phyloP scores from a whole-genome alignment of 37 sponge, comb jelly and placozoan genomes.

The Cliona cf. orientalis region DNA sequence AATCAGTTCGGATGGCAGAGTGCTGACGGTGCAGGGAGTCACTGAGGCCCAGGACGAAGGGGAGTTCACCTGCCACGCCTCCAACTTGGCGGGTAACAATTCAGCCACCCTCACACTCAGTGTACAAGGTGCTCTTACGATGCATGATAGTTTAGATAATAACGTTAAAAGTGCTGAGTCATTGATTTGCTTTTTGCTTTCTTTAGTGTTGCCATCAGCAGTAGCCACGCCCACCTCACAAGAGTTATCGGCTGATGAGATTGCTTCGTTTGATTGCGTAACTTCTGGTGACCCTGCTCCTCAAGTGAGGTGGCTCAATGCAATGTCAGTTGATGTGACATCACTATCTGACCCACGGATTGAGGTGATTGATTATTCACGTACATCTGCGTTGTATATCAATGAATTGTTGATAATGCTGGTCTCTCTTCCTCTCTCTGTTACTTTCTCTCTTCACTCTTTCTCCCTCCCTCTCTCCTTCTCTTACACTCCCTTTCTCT shows the following conservation, averaged over 20 bases:
- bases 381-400: too few species aligned
- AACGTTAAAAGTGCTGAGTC: neutral
- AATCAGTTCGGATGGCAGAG: conserved; percentile 7
- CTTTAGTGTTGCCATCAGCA: conserved; percentile 36
- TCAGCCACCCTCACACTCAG: conserved; percentile 13
- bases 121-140: conserved; percentile 38
- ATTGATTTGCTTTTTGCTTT: neutral
- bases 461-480: too few species aligned
- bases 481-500: too few species aligned
- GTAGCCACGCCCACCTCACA: conserved; percentile 15
- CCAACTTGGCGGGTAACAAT: conserved; percentile 41
- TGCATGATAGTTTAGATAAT: neutral
- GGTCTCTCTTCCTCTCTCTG: too few species aligned
- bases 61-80: conserved; percentile 40
- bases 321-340: conserved; percentile 7
- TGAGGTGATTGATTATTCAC: conserved; percentile 40
- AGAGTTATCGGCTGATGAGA: conserved; percentile 2
- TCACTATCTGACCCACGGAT: conserved; percentile 31
- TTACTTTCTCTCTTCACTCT: too few species aligned
- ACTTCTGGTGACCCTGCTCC: conserved; percentile 57
- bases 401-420: too few species aligned
- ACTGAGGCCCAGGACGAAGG: conserved; percentile 47
- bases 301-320: conserved; percentile 43
- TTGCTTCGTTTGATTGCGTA: conserved; percentile 38
- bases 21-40: conserved; percentile 3